Evolutionary conservation across 2,797 vertebrate species (phyloP), one percentile per base, ranked within the genome.

Genomic region (Erethizon dorsatum): DNA sequence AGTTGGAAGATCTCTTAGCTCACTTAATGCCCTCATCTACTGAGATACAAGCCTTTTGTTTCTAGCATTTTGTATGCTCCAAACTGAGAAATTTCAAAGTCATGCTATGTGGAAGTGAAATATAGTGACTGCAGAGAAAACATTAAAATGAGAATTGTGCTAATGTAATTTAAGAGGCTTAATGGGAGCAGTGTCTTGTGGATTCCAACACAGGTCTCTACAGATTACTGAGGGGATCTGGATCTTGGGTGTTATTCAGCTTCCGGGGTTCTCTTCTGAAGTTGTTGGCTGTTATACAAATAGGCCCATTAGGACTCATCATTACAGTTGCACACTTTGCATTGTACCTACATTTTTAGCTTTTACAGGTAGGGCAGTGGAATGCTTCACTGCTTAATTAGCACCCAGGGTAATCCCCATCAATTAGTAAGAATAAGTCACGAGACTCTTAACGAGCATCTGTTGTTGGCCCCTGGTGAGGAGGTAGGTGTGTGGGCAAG

Each of bases 51-150:
- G 11, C 8, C 31, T 78, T 28, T 73, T 87, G 65, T 22, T 93
- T 84, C 93, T 75, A 75, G 47, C 59, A 77, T 73, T 88, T 91
- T 73, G 2, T 87, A 57, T 71, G 90, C 75, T 83, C 59, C 87
- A 91, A 94, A 71, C 50, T 89, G 11, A 61, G 67, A 61, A 45
- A 67, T 90, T 91, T 75, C 84, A 57, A 78, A 84, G 37, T 88
- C 7, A 11, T 24, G 2, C 85, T 89, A 80, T 5, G 4, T 75
- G 31, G 56, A 93, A 92, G 14, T 33, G 67, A 82, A 80, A 28
- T 50, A 56, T 15, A 83, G 47, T 37, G 24, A 10, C 63, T 80
- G 28, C 28, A 90, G 59, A 93, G 67, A 97, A 91, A 89, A 92
- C 57, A 69, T 41, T 83, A 54, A 83, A 91, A 57, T 93, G n/a